Evolutionary conservation across 2,888 invertebrate species (phyloP).

Genomic region (Amiota communis): DNA sequence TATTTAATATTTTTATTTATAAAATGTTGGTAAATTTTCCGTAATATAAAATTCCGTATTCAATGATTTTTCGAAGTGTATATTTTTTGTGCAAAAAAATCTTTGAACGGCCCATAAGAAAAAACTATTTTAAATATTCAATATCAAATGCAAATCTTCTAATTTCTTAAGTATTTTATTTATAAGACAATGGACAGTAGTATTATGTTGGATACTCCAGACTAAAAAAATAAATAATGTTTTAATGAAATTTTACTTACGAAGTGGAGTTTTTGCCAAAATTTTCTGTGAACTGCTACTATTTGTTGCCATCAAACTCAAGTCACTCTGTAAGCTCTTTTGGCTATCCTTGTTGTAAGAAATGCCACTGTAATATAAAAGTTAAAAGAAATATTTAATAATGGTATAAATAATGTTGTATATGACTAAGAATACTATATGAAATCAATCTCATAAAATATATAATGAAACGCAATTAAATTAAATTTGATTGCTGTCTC

Average conservation of each 20-base stretch:
- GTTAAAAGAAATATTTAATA: constrained; percentile 22
- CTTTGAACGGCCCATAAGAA: no score
- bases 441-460: constrained; percentile 12
- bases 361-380: constrained; percentile 68
- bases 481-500: background rate
- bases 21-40: no score
- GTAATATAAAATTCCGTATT: no score
- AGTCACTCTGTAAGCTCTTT: constrained; percentile 82
- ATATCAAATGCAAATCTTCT: no score
- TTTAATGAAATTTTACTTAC: constrained; percentile 67
- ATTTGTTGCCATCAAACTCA: constrained; percentile 74
- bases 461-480: background rate
- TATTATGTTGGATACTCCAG: no score
- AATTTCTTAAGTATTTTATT: no score
- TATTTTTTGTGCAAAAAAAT: no score
- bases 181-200: no score
- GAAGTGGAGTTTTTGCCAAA: constrained; percentile 75
- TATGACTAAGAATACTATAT: constrained; percentile 16
- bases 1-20: no score
- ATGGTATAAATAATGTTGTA: constrained; percentile 13
- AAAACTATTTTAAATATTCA: no score
- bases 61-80: no score
- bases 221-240: no score
- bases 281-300: constrained; percentile 63
- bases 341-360: constrained; percentile 77